phyloP scores from a whole-genome alignment of 92 coral and sea anemone genomes.

The Pocillopora meandrina region DNA sequence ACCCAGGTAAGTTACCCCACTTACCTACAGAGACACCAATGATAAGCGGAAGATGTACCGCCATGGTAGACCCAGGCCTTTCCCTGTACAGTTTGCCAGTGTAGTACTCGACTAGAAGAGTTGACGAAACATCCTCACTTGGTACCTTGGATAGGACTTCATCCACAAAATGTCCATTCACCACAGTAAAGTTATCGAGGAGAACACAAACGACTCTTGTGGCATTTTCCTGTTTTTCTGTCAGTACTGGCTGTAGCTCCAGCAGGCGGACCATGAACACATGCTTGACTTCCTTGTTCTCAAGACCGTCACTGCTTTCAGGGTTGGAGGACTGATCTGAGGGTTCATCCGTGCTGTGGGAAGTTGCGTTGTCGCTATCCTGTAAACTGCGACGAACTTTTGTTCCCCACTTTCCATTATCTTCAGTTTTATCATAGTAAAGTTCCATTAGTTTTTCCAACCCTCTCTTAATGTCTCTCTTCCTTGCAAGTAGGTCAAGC shows the following conservation, averaged over 20 bases:
- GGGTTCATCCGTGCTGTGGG: conserved; percentile 1
- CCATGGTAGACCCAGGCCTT: conserved; percentile 32
- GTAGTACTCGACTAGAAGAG: conserved; percentile 67
- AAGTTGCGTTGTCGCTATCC: conserved; percentile 35
- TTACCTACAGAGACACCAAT: conserved; percentile 86
- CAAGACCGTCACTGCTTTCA: not conserved
- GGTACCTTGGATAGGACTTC: conserved; percentile 66
- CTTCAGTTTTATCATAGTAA: conserved; percentile 47
- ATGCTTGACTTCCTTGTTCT: conserved; percentile 35
- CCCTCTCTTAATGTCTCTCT: conserved; percentile 70
- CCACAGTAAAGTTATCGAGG: conserved; percentile 68
- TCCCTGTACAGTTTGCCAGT: conserved; percentile 64
- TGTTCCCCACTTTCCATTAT: not conserved
- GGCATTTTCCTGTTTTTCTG: conserved; percentile 50
- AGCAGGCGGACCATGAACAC: conserved; percentile 83
- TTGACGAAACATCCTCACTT: conserved; percentile 45
- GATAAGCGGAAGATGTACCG: conserved; percentile 63
- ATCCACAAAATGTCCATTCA: conserved; percentile 69
- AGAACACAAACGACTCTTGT: conserved; percentile 68
- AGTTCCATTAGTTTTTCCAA: conserved; percentile 69
- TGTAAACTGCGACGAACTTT: conserved; percentile 29
- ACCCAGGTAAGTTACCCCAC: not conserved
- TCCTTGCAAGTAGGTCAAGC: conserved; percentile 62
- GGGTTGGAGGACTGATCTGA: not conserved
- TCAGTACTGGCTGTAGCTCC: conserved; percentile 51